These are phyloP conservation scores for Erannis defoliaria DNA, from an alignment of 2,888 invertebrate genomes.

Conservation along the genomic window DNA sequence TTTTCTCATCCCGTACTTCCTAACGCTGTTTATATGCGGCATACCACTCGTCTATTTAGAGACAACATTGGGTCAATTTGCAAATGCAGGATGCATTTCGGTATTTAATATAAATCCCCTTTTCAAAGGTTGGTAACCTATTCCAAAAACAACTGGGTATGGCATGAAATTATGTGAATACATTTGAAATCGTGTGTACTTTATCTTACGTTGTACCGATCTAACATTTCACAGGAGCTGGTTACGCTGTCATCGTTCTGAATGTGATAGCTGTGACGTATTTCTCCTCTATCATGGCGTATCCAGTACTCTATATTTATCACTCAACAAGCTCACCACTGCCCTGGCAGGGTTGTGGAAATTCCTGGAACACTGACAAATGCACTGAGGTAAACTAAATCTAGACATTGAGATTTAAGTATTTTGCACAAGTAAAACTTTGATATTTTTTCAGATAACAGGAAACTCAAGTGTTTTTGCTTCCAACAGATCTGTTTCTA, in stretches of 20 bases:
- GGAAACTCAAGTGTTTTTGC: constrained; percentile 65
- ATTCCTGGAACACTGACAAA: constrained; percentile 93
- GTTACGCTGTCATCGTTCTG: constrained; percentile 93
- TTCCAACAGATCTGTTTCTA: constrained; percentile 78
- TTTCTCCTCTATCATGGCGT: constrained; percentile 94
- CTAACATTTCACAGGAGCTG: constrained; percentile 88
- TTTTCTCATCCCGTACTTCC: constrained; percentile 94
- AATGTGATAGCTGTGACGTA: constrained; percentile 94
- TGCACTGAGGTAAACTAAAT: constrained; percentile 87
- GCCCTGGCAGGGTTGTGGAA: constrained; percentile 92
- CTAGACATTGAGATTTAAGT: constrained; percentile 35
- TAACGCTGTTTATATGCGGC: constrained; percentile 93
- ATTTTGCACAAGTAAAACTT: constrained; percentile 4
- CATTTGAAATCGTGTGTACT: too few species aligned
- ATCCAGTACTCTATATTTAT: constrained; percentile 93
- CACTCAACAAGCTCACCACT: constrained; percentile 89
- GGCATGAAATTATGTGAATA: too few species aligned
- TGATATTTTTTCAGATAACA: constrained; percentile 64
- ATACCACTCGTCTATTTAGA: constrained; percentile 96
- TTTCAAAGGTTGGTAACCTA: constrained; percentile 91
- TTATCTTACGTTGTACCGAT: too few species aligned
- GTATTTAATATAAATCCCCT: constrained; percentile 93
- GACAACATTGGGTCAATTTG: constrained; percentile 94
- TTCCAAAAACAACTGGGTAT: background rate
- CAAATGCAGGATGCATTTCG: constrained; percentile 93